Base-by-base conservation (phyloP, 2,888 invertebrate species). In the Thera obeliscata region DNA sequence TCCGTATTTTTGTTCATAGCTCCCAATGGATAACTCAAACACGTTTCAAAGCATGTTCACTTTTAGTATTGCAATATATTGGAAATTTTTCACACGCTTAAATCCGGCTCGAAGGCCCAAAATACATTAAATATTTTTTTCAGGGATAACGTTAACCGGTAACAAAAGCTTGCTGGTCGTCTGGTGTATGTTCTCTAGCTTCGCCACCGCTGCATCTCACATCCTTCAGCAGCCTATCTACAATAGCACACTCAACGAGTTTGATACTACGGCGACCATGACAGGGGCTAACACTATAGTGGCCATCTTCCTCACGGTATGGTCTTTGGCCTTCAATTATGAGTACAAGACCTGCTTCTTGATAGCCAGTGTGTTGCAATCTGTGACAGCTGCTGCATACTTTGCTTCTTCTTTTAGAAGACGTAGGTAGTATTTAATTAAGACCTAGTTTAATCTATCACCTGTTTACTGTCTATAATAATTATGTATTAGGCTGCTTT, bases 211-310 rank as follows among this genome's bases (percentile, higher is more conserved):
- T 0, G 88, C 91, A 0, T 81, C 88, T 33, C 84, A 84, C 71
- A 87, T 93, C 2, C 83, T 93, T 2, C 90, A 89, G 38, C 92
- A 91, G 58, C 93, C 93, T 0, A 72, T 93, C 0, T 91, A 89
- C 83, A 90, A 89, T 72, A 88, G 87, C 59, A 88, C 90, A 0
- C 76, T 92, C 3, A 91, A 91, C 77, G 93, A 94, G 12, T 93
- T 93, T 78, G 90, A 93, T 64, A 87, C 89, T 0, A 93, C 92
- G 0, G 93, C 93, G 3, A 93, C 93, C 1, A 87, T 88, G 77
- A 90, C 91, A 2, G 83, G 89, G 0, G 89, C 93, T 0, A 93
- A 93, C 74, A 81, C 85, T 0, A 73, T 92, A 3, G 91, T 89
- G 1, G 93, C 91, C 2, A 71, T 84, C 2, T 81, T 86, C 62